These are phyloP conservation scores for Metallyticus violacea DNA, from an alignment of 2,888 invertebrate species.

Conservation along the genomic window DNA sequence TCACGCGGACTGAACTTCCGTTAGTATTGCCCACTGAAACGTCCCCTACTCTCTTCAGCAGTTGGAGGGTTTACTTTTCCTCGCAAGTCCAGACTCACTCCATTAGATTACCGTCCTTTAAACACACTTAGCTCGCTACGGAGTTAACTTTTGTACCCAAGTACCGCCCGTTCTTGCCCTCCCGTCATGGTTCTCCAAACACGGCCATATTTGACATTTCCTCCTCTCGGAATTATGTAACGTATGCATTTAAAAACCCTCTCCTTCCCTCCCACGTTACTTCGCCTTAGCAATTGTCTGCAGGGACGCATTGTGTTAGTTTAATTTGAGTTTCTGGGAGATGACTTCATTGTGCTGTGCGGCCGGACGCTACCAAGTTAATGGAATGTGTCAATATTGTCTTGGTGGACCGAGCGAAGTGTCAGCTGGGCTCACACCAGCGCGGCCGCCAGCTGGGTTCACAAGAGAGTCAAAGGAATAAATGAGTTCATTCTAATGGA, in stretches of 20 bases:
- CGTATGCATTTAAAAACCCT: neutral
- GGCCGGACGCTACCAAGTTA: neutral
- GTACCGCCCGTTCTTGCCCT: neutral
- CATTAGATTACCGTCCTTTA: neutral
- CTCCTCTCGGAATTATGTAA: neutral
- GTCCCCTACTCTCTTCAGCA: neutral
- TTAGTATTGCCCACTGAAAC: neutral
- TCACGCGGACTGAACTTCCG: neutral
- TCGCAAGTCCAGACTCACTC: neutral
- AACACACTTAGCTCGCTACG: neutral
- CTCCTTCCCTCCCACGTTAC: neutral
- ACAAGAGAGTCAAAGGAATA: neutral
- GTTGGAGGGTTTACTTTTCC: neutral
- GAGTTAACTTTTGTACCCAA: neutral
- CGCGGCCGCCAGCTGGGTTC: neutral
- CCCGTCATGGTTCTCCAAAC: neutral
- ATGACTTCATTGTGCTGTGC: neutral
- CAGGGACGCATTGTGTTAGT: neutral
- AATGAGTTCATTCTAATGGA: neutral
- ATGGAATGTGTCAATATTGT: conserved; percentile 17
- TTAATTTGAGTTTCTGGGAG: conserved; percentile 9
- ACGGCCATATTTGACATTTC: neutral
- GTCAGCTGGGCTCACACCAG: neutral
- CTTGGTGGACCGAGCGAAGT: neutral
- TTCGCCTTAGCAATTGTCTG: neutral